Evolutionary conservation across 2,113 vertebrate species (phyloP), one percentile per base, ranked within the genome.

Genomic region (Mungos mungo): DNA sequence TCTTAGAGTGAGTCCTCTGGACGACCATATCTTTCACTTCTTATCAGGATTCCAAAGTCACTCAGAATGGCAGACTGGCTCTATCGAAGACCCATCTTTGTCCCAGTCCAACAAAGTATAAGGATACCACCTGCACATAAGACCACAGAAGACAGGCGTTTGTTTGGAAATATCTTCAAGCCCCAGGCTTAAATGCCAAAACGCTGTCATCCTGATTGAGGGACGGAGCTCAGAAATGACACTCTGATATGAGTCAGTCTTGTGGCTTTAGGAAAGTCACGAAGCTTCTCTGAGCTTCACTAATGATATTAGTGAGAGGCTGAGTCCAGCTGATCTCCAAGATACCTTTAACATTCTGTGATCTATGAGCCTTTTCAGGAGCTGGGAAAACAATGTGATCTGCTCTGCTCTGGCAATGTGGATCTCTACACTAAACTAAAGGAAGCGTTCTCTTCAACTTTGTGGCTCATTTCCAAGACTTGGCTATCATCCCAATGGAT

Each of bases 401-500:
- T 76, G 68, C 65, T 93, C 54, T 90, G 50, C 57, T 89, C 25
- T 74, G 90, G 90, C 90, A 87, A 79, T 25, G 52, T 69, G 93
- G 88, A 88, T n/a, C 92, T 94, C 93, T 38, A 95, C 57, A 92
- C 35, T 88, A 80, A 94, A 92, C 65, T 68, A 88, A 97, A 89
- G 71, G 52, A 93, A 85, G n/a, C 57, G 81, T 83, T 95, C 27
- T 87, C 87, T 90, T 89, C 76, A 92, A 29, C 80, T 82, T 41
- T 1, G 19, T 88, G 96, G 97, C 74, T 45, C 80, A 83, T 79
- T 91, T 84, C 95, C 65, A 96, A 89, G 74, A 72, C 83, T 68
- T 80, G 89, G 85, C 83, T 92, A 87, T 16, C 60, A 47, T 76
- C 86, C 81, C 54, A 71, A 87, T 97, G 57, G 65, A 63, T 57